Conservation (phyloP, 1,140 invertebrate genomes). For the Dufourea novaeangliae region DNA sequence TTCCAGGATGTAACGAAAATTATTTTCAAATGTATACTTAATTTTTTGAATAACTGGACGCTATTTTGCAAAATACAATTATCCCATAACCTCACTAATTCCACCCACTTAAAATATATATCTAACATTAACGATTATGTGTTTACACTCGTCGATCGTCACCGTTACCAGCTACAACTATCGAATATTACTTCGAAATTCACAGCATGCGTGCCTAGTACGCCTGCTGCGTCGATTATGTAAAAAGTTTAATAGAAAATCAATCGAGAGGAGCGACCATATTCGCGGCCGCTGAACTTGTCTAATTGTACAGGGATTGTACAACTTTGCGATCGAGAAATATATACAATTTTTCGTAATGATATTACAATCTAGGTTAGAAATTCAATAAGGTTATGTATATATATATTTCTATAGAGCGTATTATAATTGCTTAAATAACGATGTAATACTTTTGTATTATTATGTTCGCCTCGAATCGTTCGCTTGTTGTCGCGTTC, state of each 20-base stretch:
- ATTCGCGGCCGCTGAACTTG: not conserved
- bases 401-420: not conserved
- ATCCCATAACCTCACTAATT: no score
- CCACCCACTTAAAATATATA: not conserved
- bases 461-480: conserved; percentile 15
- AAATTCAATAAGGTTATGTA: conserved; percentile 35
- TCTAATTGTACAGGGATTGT: conserved; percentile 10
- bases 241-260: conserved; percentile 60
- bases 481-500: not conserved
- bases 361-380: conserved; percentile 3
- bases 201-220: not conserved
- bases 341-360: conserved; percentile 34
- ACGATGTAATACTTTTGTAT: conserved; percentile 41
- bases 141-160: conserved; percentile 1
- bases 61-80: not conserved
- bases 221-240: not conserved
- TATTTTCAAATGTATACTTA: no score
- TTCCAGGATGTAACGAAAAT: no score
- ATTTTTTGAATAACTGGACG: no score
- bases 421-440: conserved; percentile 2
- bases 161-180: conserved; percentile 25
- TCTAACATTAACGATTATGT: no score
- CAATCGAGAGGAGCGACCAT: conserved; percentile 5
- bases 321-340: conserved; percentile 13
- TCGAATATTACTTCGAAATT: conserved; percentile 21